Conservation (phyloP, 2,888 invertebrate genomes). For the Fragum fragum region DNA sequence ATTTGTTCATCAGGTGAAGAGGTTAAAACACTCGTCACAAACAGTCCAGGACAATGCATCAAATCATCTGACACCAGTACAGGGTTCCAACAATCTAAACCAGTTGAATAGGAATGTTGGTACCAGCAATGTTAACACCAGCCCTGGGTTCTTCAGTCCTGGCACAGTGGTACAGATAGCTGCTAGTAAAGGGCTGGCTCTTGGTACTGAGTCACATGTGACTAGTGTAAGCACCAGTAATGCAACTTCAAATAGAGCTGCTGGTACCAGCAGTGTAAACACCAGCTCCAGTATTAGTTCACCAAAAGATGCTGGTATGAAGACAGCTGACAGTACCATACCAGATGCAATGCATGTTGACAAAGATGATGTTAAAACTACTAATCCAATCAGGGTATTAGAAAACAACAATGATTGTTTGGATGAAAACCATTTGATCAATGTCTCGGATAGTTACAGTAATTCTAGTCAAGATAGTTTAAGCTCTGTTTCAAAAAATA, state of each 20-base stretch:
- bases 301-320: neutral
- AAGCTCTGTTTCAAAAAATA: neutral
- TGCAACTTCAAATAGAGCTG: neutral
- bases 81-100: slow-evolving; percentile 9
- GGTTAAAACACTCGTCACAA: slow-evolving; percentile 14
- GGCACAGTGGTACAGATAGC: slow-evolving; percentile 56
- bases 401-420: neutral
- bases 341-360: neutral
- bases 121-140: slow-evolving; percentile 24
- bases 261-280: neutral
- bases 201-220: too few species aligned
- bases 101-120: slow-evolving; percentile 34
- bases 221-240: neutral
- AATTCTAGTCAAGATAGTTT: neutral
- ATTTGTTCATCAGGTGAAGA: slow-evolving; percentile 63
- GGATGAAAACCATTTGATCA: neutral
- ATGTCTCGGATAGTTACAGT: neutral
- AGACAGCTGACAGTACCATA: neutral
- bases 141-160: slow-evolving; percentile 47
- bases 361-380: neutral
- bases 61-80: neutral
- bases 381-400: neutral
- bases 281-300: neutral
- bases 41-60: neutral
- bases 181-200: neutral